These are phyloP conservation scores for Alviniconcha marisindica DNA, from an alignment of 1,140 invertebrate species.

Conservation along the genomic window DNA sequence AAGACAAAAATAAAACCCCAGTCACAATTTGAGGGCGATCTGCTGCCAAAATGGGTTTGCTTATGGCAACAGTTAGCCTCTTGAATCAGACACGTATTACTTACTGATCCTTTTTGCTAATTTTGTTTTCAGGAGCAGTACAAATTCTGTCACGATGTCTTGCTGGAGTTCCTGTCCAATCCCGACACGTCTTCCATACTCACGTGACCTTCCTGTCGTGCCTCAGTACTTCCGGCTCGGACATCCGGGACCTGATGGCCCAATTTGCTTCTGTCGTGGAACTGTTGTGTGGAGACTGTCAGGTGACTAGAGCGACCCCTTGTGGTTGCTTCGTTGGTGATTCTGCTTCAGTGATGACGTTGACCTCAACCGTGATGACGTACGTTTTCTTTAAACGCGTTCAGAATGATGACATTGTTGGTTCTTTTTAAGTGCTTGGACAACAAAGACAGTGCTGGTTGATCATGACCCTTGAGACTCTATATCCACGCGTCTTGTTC, in stretches of 20 bases:
- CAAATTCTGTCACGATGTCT: conserved; percentile 68
- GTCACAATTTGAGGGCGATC: no score
- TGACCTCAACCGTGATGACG: no score
- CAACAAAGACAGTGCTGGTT: no score
- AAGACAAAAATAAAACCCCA: no score
- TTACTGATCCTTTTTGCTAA: background rate
- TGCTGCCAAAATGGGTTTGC: no score
- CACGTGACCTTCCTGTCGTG: conserved; percentile 26
- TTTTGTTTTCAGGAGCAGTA: conserved; percentile 68
- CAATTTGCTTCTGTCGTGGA: background rate
- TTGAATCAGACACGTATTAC: no score
- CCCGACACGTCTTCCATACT: conserved; percentile 28
- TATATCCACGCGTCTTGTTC: no score
- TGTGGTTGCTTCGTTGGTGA: background rate
- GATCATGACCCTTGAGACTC: no score
- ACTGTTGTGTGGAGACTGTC: background rate
- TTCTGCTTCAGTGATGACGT: background rate
- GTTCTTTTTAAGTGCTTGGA: no score
- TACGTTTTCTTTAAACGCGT: no score
- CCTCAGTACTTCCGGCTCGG: background rate
- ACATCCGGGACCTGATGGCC: background rate
- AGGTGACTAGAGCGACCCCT: background rate
- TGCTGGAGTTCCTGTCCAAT: conserved; percentile 57
- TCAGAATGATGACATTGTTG: no score
- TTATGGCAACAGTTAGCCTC: no score